A percentile compares a stretch with the other conserved stretches of the same genome.
These are phyloP conservation scores for Oxycera nigricornis DNA, from an alignment of 2,888 invertebrate genomes.

Conservation along the genomic window DNA sequence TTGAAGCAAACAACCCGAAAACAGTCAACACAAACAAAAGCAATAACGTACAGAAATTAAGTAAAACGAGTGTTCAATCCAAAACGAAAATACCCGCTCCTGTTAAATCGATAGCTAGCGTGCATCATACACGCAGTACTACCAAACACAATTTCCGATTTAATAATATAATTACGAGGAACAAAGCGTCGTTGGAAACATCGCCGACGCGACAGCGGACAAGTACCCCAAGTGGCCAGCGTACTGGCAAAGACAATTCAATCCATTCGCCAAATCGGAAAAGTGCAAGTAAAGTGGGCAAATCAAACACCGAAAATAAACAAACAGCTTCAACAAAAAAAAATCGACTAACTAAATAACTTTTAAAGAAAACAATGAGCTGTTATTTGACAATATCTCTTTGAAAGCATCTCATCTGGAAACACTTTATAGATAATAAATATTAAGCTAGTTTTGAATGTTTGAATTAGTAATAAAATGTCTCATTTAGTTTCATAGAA, in stretches of 20 bases:
- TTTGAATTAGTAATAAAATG: too few relatives aligned
- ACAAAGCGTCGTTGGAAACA: slow-evolving; percentile 13
- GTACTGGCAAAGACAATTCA: neutral
- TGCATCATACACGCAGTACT: slow-evolving; percentile 34
- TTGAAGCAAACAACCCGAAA: neutral
- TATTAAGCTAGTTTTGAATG: too few relatives aligned
- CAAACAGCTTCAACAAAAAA: neutral
- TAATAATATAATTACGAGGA: slow-evolving; percentile 33
- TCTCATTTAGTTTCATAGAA: too few relatives aligned
- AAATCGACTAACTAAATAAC: neutral
- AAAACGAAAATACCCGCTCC: neutral
- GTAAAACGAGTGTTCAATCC: slow-evolving; percentile 11
- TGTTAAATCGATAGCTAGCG: neutral
- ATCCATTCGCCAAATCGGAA: neutral
- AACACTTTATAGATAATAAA: too few relatives aligned
- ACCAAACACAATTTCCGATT: slow-evolving; percentile 24
- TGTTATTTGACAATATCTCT: too few relatives aligned
- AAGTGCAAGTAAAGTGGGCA: neutral
- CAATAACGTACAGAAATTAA: neutral
- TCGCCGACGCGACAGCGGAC: neutral
- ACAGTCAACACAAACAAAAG: neutral
- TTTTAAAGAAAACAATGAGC: too few relatives aligned
- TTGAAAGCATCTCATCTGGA: too few relatives aligned
- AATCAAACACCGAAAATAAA: neutral
- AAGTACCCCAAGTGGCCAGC: neutral